These are phyloP conservation scores for Eristalis pertinax DNA, from an alignment of 2,888 invertebrate genomes.

Conservation along the genomic window DNA sequence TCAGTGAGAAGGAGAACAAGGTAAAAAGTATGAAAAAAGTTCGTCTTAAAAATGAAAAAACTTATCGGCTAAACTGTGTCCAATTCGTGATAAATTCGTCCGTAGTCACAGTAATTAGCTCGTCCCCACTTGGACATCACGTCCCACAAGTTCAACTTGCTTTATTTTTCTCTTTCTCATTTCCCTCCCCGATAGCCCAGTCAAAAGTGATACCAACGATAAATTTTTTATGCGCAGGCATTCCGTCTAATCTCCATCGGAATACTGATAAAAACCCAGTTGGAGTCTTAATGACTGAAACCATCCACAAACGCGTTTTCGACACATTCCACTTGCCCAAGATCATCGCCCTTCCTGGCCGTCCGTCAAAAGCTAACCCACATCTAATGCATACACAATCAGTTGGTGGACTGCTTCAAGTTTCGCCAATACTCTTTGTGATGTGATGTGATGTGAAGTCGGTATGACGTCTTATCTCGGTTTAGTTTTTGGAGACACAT, in stretches of 20 bases:
- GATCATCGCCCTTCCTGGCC: background rate
- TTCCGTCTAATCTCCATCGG: background rate
- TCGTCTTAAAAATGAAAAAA: background rate
- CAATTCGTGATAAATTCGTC: background rate
- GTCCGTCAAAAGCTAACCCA: background rate
- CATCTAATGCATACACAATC: constrained; percentile 11
- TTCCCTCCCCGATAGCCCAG: background rate
- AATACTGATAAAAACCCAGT: background rate
- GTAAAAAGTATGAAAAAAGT: no score
- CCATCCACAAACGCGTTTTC: background rate
- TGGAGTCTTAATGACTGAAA: background rate
- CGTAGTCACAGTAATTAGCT: background rate
- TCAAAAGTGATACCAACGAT: background rate
- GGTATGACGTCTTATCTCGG: background rate
- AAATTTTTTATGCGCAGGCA: background rate
- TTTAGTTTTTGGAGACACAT: background rate
- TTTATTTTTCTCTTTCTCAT: background rate
- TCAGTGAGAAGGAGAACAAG: no score
- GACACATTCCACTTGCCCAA: background rate
- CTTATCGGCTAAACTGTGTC: background rate
- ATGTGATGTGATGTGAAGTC: background rate
- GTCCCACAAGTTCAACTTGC: background rate
- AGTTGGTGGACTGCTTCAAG: background rate
- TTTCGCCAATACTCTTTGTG: background rate
- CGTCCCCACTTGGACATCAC: background rate